These are phyloP conservation scores for Aricia agestis DNA, from an alignment of 1,140 invertebrate genomes.

Conservation along the genomic window DNA sequence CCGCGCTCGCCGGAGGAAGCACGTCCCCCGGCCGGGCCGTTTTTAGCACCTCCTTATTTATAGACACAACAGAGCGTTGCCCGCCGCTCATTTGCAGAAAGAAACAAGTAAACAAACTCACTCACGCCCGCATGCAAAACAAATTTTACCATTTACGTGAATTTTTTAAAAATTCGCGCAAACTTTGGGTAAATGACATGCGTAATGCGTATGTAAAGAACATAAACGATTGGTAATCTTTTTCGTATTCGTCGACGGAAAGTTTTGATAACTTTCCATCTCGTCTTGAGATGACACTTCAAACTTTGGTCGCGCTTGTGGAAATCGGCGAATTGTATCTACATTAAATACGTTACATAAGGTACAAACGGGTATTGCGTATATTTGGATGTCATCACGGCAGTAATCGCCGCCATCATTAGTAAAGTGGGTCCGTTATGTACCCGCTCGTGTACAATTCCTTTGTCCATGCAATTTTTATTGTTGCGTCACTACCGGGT, in stretches of 20 bases:
- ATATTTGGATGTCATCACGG: slow-evolving; percentile 13
- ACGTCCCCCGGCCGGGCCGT: slow-evolving; percentile 62
- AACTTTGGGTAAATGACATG: not conserved
- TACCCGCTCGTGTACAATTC: slow-evolving; percentile 48
- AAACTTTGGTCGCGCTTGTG: not conserved
- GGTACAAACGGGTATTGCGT: slow-evolving; percentile 10
- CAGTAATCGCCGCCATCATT: slow-evolving; percentile 25
- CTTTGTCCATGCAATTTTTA: slow-evolving; percentile 68
- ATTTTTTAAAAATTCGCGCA: not conserved
- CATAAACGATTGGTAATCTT: no score
- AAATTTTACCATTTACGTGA: slow-evolving; percentile 1
- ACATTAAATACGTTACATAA: slow-evolving; percentile 5
- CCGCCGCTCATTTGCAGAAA: slow-evolving; percentile 65
- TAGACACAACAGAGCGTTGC: slow-evolving; percentile 63
- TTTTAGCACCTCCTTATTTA: slow-evolving; percentile 75
- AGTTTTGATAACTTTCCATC: slow-evolving; percentile 14
- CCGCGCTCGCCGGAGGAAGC: slow-evolving; percentile 69
- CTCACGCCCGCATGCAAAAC: slow-evolving; percentile 29
- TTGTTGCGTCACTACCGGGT: slow-evolving; percentile 63
- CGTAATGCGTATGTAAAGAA: not conserved
- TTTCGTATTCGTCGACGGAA: not conserved
- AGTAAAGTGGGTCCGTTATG: slow-evolving; percentile 28
- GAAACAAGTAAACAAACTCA: slow-evolving; percentile 57
- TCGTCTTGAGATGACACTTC: not conserved
- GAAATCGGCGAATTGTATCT: not conserved